A percentile compares a stretch with the other conserved stretches of the same genome.
These are phyloP conservation scores for Aleiodes alternator DNA, from an alignment of 2,888 invertebrate species.

Conservation along the genomic window DNA sequence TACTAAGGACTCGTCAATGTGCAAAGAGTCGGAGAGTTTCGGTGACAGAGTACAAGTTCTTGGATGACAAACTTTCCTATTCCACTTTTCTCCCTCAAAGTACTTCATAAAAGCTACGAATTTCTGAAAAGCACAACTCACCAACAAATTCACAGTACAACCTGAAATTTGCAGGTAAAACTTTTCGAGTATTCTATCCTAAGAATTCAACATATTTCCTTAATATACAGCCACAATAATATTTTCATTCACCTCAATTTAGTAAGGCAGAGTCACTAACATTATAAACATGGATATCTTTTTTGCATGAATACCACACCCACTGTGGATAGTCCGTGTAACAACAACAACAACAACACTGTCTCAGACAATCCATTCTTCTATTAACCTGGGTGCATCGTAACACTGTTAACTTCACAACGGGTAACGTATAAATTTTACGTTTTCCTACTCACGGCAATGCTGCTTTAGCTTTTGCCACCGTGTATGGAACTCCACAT, in stretches of 20 bases:
- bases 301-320: neutral
- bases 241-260: conserved; percentile 41
- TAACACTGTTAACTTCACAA: conserved; percentile 34
- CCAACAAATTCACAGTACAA: neutral
- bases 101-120: conserved; percentile 27
- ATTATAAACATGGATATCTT: conserved; percentile 3
- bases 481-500: neutral
- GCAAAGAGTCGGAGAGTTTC: conserved; percentile 37
- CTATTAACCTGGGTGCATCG: conserved; percentile 28
- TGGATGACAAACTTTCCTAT: neutral
- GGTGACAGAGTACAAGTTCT: conserved; percentile 7
- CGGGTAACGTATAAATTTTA: conserved; percentile 55
- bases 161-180: conserved; percentile 23
- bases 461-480: conserved; percentile 33
- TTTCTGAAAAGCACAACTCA: conserved; percentile 23
- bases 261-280: conserved; percentile 5
- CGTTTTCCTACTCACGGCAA: conserved; percentile 53
- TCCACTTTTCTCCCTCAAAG: conserved; percentile 11
- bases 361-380: conserved; percentile 15
- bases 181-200: neutral
- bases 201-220: neutral
- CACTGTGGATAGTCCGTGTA: neutral
- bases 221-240: conserved; percentile 9
- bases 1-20: conserved; percentile 53
- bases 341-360: neutral